Base-by-base conservation (phyloP, 2,113 vertebrate genomes). In the Channa maculata region DNA sequence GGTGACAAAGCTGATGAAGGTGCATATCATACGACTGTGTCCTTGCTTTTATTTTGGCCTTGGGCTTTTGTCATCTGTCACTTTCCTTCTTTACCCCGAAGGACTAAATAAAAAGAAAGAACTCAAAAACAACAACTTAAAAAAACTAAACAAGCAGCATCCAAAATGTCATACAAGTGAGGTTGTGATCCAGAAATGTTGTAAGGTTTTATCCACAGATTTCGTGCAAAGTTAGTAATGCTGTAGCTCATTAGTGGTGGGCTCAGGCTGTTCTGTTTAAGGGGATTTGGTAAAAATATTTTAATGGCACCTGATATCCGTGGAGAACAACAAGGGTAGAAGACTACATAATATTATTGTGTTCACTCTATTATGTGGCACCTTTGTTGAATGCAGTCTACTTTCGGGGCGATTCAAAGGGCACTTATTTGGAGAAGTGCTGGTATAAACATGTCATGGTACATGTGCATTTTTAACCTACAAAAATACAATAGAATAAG, bases 11-110 rank as follows among this genome's bases (percentile, higher is more conserved):
- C 36, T 68, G 44, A 34, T 1, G 1, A 58, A 65, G 43, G 69
- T 57, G 36, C 44, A 60, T 14, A 38, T 1, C 0, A 0, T 33
- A 38, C 6, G 3, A 36, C 36, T 7, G 49, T 74, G 60, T 69
- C 76, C 68, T 73, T 67, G 61, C 24, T 49, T 77, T 59, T 63
- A 12, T 52, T 62, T 51, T 66, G n/a, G 46, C 37, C 45, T 61
- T 52, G 33, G 65, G 59, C 45, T 61, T 51, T 67, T 76, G 48
- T 48, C 34, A n/a, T 68, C 6, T 64, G 10, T 62, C 50, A 33
- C 51, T 53, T 13, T 50, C 3, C 14, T 12, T 46, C 34, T 71
- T 38, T 41, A 13, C 77, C 33, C 52, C 39, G 37, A 45, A 51
- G 41, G 12, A 51, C 49, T 69, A 46, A 79, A 58, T 60, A 72